Percentiles rank a stretch among this genome's conserved stretches.
These are phyloP conservation scores for Chromoteleia sp. DNA, from an alignment of 2,888 invertebrate genomes.

Conservation along the genomic window DNA sequence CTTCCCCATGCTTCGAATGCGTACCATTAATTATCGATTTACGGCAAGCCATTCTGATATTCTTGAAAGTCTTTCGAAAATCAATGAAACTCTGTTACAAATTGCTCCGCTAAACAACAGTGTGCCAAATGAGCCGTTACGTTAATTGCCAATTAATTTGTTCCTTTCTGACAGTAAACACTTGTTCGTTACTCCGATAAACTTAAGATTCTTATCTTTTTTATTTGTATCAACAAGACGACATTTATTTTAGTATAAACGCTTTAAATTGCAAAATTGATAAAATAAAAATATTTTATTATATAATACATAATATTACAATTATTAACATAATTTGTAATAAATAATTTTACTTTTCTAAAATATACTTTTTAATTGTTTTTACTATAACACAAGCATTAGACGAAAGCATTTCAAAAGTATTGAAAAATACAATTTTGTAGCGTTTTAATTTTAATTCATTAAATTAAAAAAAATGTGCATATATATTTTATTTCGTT, in stretches of 20 bases:
- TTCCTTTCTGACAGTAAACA: neutral
- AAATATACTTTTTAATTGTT: too few relatives aligned
- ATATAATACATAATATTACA: too few relatives aligned
- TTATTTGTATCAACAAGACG: neutral
- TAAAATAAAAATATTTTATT: too few relatives aligned
- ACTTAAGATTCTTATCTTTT: neutral
- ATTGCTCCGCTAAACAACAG: neutral
- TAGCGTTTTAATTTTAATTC: too few relatives aligned
- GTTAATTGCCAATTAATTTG: conserved; percentile 13
- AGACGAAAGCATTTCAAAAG: too few relatives aligned
- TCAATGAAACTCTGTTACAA: conserved; percentile 12
- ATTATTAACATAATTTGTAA: too few relatives aligned
- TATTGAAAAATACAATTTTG: too few relatives aligned
- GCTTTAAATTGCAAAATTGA: neutral
- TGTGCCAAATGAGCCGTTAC: conserved; percentile 1
- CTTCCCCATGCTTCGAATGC: conserved; percentile 26
- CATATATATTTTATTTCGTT: too few relatives aligned
- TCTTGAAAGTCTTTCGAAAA: conserved; percentile 15
- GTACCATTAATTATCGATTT: conserved; percentile 35
- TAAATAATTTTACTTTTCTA: too few relatives aligned
- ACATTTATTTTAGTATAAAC: too few relatives aligned
- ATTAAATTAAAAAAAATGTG: too few relatives aligned
- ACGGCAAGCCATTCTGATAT: neutral
- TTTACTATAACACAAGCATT: too few relatives aligned
- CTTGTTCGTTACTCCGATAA: neutral